Evolutionary conservation across 2,888 invertebrate genomes (phyloP), one percentile per base, ranked within the genome.

Genomic region (Ornithoptera alexandrae): DNA sequence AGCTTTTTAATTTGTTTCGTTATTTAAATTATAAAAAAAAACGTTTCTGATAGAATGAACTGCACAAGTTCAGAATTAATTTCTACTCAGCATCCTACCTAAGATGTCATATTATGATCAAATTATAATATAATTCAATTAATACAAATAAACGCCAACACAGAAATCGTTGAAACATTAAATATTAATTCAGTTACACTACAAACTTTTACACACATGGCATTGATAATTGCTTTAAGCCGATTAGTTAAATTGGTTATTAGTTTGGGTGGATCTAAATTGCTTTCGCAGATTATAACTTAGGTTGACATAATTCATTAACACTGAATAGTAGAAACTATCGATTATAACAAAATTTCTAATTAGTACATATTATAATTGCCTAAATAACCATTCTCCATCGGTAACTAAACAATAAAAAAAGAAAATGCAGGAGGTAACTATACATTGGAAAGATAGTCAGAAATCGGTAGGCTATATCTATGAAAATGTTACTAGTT

Each of bases 241-340:
- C 57, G 57, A 58, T 58, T 58, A 22, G 20, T 58, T 58, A 58
- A 58, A 58, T 58, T n/a, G 20, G 57, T 20, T 58, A 58, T 7
- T 22, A 24, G 57, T 58, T 58, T 22, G 22, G 20, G 57, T 12
- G 57, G 57, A 58, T 58, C n/a, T 12, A 58, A 58, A 58, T 22
- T 58, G 22, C n/a, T 58, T 58, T 58, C 22, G 12, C 57, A 58
- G 57, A 58, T 58, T 58, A 58, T 15, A 58, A 22, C 22, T 58
- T n/a, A 15, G 57, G 53, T 18, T 58, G n/a, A 20, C 57, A 24
- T 15, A 58, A 58, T 58, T 58, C 57, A 58, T 20, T 58, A 65
- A 42, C 39, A 39, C 8, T 58, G 22, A 22, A 53, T 53, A 46
- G 46, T 46, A 53, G 53, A 53, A 53, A 18, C 18, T 53, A 53